Percentiles rank a stretch among this genome's conserved stretches.
Conservation (phyloP, 2,113 vertebrate genomes). For the Eulacestoma nigropectus region DNA sequence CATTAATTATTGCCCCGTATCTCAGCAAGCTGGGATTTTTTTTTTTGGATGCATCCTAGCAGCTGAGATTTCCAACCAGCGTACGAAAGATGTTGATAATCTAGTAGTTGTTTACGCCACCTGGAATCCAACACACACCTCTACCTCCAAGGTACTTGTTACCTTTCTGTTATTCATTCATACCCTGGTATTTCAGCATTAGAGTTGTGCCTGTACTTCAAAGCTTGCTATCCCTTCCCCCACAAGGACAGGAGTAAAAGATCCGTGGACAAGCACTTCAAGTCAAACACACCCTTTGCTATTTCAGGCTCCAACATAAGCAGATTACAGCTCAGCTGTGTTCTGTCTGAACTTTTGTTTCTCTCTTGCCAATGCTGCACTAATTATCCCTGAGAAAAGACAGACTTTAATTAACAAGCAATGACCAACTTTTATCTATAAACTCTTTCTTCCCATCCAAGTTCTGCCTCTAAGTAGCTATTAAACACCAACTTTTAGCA, state of each 20-base stretch:
- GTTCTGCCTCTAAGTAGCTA: background rate
- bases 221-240: background rate
- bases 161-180: background rate
- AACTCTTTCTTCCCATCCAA: background rate
- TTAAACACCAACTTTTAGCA: background rate
- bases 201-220: background rate
- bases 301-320: slow-evolving; percentile 10
- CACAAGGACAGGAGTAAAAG: background rate
- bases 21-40: background rate
- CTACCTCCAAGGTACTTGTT: background rate
- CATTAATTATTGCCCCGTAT: background rate
- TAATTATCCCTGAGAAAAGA: slow-evolving; percentile 48
- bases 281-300: background rate
- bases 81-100: background rate
- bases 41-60: background rate
- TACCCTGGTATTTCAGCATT: background rate
- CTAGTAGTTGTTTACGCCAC: background rate
- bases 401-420: slow-evolving; percentile 30
- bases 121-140: background rate
- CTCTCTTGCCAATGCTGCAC: background rate
- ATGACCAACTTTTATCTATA: background rate
- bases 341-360: slow-evolving; percentile 10
- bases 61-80: background rate
- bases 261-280: background rate
- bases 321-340: slow-evolving; percentile 15